phyloP scores from a whole-genome alignment of 2,113 vertebrate genomes.

The Mormoops blainvillei region DNA sequence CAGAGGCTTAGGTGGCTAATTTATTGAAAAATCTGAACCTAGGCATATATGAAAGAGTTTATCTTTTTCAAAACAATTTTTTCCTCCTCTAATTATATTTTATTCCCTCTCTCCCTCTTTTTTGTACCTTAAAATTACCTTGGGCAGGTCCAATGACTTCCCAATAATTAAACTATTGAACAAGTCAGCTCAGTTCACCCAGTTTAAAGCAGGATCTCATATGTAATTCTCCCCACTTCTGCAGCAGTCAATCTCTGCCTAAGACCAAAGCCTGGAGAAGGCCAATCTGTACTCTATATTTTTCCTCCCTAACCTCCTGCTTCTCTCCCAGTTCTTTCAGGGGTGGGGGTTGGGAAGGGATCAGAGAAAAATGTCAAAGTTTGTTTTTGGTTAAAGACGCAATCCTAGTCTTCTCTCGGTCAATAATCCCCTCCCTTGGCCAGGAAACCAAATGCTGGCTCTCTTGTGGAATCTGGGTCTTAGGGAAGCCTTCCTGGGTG shows the following conservation, averaged over 20 bases:
- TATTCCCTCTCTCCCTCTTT: background rate
- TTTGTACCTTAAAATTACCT: background rate
- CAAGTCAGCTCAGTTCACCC: background rate
- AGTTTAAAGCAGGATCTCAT: background rate
- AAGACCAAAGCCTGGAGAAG: background rate
- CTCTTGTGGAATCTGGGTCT: background rate
- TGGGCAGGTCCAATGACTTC: background rate
- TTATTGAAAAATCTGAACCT: background rate
- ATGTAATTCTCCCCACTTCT: background rate
- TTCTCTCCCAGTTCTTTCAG: background rate
- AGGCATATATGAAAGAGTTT: background rate
- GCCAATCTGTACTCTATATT: background rate
- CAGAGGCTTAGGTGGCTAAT: background rate
- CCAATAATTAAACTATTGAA: background rate
- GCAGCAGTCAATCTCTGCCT: background rate
- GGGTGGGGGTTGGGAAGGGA: accelerated
- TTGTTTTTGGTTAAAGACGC: background rate
- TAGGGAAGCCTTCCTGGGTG: background rate
- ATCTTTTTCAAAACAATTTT: background rate
- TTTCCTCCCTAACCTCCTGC: background rate
- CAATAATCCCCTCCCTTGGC: background rate
- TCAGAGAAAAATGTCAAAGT: background rate
- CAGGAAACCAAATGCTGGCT: background rate
- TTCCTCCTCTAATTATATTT: background rate
- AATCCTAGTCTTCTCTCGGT: background rate